Base-by-base conservation (phyloP, 1,140 invertebrate genomes). In the Anastrepha ludens region DNA sequence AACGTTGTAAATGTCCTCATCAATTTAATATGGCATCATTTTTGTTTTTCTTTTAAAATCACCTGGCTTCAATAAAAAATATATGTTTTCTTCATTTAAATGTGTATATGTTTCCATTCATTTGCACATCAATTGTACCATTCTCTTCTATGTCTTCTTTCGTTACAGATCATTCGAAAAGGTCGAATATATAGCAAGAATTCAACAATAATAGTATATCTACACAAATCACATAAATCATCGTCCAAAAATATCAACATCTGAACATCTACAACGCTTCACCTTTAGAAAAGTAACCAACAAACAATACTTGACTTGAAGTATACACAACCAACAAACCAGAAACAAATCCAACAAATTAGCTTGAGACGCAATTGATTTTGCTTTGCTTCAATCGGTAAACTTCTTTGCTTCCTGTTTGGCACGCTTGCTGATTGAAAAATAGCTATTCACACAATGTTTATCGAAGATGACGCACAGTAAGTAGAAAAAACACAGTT, bases 391-490 rank as follows among this genome's bases (percentile, higher is more conserved):
- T 70, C 41, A 7, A 60, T 13, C 17, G 41, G 85, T 17, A 86
- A 60, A 86, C 11, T 62, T 39, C 20, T 62, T 64, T 74, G 17
- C 67, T 44, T 74, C 67, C 67, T 47, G 29, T 70, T 13, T 44
- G 67, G 39, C 67, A 44, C 11, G 6, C 29, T 4, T 70, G 2
- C 39, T 29, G 67, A 9, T 78, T 78, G 44, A 15, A 47, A 50
- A 8, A 55, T n/a, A 55, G 74, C 41, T 13, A 17, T 55, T 55
- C 7, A 7, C 17, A 93, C 91, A 89, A 93, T 93, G 92, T 93
- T 93, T 89, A 93, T 93, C 91, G 92, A 93, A 93, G 92, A 93
- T 92, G 92, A 93, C 90, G 92, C 91, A 88, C 91, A 93, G 92
- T 93, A 91, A 93, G 92, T 93, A 92, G 60, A 67, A 20, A 29